These are phyloP conservation scores for Phrixothrix hirtus DNA, from an alignment of 2,888 invertebrate genomes.

Conservation along the genomic window DNA sequence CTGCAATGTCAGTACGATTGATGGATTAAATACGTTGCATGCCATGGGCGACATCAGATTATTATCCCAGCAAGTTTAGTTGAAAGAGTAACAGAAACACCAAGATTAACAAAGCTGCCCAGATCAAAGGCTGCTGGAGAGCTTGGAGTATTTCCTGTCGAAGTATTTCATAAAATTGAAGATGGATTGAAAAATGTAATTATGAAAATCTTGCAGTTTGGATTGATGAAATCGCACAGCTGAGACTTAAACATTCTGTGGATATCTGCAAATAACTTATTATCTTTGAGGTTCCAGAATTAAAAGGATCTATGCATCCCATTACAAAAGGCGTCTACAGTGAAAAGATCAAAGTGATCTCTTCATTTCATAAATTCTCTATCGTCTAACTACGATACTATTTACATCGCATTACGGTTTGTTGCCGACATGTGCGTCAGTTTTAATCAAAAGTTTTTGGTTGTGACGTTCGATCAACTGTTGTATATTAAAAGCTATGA, in stretches of 20 bases:
- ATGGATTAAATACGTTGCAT: slow-evolving; percentile 26
- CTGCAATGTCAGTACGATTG: slow-evolving; percentile 18
- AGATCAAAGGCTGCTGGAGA: slow-evolving; percentile 4
- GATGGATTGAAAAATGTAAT: background rate
- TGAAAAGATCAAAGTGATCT: slow-evolving; percentile 3
- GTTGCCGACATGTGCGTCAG: slow-evolving; percentile 32
- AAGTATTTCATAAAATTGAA: slow-evolving; percentile 35
- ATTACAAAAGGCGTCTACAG: slow-evolving; percentile 1
- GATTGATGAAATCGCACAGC: background rate
- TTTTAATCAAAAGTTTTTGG: slow-evolving; percentile 31
- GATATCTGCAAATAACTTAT: slow-evolving; percentile 1
- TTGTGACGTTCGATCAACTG: slow-evolving; percentile 47
- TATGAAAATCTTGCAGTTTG: background rate
- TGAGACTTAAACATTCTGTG: background rate
- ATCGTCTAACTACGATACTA: slow-evolving; percentile 26
- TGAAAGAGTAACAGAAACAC: background rate
- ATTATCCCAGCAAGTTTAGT: slow-evolving; percentile 13
- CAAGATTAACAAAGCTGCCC: slow-evolving; percentile 8
- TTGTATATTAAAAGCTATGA: slow-evolving; percentile 44
- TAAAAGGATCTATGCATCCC: background rate
- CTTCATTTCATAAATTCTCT: slow-evolving; percentile 37
- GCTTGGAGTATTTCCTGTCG: slow-evolving; percentile 10
- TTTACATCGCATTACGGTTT: slow-evolving; percentile 39
- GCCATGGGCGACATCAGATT: slow-evolving; percentile 30
- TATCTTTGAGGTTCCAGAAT: slow-evolving; percentile 4